Evolutionary conservation across 2,113 vertebrate genomes (phyloP).

Genomic region (Cottus gobio): DNA sequence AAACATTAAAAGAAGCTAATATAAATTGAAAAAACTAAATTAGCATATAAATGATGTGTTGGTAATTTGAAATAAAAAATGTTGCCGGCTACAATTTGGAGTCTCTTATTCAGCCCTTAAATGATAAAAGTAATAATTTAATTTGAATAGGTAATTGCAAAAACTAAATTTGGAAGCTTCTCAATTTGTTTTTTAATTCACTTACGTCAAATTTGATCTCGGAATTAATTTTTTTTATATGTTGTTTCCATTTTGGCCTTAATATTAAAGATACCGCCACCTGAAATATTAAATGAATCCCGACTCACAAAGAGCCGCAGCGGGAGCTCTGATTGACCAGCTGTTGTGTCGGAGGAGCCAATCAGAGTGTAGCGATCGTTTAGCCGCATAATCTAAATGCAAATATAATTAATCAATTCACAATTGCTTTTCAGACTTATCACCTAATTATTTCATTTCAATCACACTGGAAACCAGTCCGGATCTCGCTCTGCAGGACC

Average conservation of each 20-base stretch:
- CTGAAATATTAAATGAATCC: background rate
- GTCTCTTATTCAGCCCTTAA: slow-evolving; percentile 4
- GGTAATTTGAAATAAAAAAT: background rate
- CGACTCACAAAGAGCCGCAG: slow-evolving; percentile 20
- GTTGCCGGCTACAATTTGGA: slow-evolving; percentile 6
- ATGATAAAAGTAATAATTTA: slow-evolving; percentile 11
- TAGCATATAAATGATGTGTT: slow-evolving; percentile 10
- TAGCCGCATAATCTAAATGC: slow-evolving; percentile 19
- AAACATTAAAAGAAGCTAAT: background rate
- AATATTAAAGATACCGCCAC: background rate
- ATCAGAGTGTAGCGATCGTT: background rate
- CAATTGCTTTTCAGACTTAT: background rate
- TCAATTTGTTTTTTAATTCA: background rate
- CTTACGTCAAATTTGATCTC: background rate
- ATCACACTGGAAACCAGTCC: background rate
- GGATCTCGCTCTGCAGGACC: too few species aligned
- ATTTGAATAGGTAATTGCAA: background rate
- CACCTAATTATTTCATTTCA: slow-evolving; percentile 2
- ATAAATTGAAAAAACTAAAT: background rate
- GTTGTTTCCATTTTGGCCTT: slow-evolving; percentile 10
- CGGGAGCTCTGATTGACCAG: slow-evolving; percentile 49
- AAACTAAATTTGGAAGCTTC: background rate
- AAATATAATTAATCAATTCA: background rate
- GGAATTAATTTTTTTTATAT: slow-evolving; percentile 25
- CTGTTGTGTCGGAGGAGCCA: background rate